phyloP scores from a whole-genome alignment of 1,140 invertebrate genomes.

The Onthophagus taurus region DNA sequence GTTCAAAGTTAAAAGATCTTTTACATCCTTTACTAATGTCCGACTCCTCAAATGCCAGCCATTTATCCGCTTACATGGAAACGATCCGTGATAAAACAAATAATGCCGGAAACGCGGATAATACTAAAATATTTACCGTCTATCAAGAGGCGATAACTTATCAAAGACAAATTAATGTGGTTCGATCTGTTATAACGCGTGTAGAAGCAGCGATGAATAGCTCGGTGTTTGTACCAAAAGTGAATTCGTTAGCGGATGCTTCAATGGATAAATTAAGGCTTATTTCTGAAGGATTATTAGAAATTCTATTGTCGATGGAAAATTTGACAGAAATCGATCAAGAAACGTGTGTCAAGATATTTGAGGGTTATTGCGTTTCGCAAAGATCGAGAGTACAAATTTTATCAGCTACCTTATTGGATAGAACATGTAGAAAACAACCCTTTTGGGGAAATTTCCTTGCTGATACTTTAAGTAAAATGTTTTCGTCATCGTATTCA shows the following conservation, averaged over 20 bases:
- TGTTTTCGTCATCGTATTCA: slow-evolving; percentile 69
- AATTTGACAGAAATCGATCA: slow-evolving; percentile 53
- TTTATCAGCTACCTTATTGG: slow-evolving; percentile 63
- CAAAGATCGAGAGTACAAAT: slow-evolving; percentile 52
- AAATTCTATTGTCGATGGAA: slow-evolving; percentile 63
- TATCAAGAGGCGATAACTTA: slow-evolving; percentile 77
- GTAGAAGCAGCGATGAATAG: slow-evolving; percentile 41
- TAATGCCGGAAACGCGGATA: slow-evolving; percentile 41
- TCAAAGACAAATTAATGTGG: slow-evolving; percentile 70
- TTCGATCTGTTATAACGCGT: slow-evolving; percentile 60
- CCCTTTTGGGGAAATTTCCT: slow-evolving; percentile 85
- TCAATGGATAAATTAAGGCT: slow-evolving; percentile 69
- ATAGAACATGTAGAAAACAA: slow-evolving; percentile 66
- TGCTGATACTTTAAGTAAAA: slow-evolving; percentile 63
- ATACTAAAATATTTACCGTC: slow-evolving; percentile 60
- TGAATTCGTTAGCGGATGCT: slow-evolving; percentile 40
- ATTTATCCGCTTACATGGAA: slow-evolving; percentile 71
- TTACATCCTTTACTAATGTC: slow-evolving; percentile 64
- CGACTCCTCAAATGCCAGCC: slow-evolving; percentile 66
- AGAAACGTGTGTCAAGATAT: slow-evolving; percentile 55
- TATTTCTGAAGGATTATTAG: slow-evolving; percentile 68
- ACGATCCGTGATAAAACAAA: slow-evolving; percentile 48
- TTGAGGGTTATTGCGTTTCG: slow-evolving; percentile 55
- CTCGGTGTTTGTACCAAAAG: slow-evolving; percentile 26
- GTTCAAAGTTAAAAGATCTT: slow-evolving; percentile 66